These are phyloP conservation scores for Pteruthius melanotis DNA, from an alignment of 2,113 vertebrate genomes.

Conservation along the genomic window DNA sequence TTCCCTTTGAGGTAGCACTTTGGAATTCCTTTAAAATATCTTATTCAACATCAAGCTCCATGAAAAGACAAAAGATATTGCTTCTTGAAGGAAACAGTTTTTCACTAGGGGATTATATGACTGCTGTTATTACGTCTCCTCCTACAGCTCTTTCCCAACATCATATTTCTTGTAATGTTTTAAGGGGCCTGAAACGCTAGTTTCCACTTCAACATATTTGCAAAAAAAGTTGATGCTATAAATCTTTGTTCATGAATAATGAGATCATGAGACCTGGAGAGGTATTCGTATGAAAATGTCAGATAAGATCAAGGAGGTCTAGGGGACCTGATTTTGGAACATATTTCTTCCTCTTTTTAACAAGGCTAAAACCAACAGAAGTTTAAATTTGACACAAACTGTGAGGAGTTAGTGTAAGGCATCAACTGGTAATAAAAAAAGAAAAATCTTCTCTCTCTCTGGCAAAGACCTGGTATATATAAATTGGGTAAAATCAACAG, in stretches of 20 bases:
- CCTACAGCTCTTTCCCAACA: not conserved
- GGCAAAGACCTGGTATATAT: not conserved
- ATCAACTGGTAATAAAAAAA: not conserved
- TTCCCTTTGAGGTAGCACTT: slow-evolving; percentile 6
- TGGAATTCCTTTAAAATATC: slow-evolving; percentile 18
- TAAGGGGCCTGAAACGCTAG: not conserved
- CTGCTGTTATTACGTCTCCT: not conserved
- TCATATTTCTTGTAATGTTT: not conserved
- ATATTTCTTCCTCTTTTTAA: slow-evolving; percentile 24
- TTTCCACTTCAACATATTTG: slow-evolving; percentile 26
- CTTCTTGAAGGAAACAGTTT: slow-evolving; percentile 9
- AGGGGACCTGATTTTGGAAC: not conserved
- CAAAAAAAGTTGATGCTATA: not conserved
- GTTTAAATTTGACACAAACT: slow-evolving; percentile 19
- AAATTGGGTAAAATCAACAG: slow-evolving; percentile 40
- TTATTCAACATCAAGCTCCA: not conserved
- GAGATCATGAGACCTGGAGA: not conserved
- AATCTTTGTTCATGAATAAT: slow-evolving; percentile 4
- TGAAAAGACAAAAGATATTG: not conserved
- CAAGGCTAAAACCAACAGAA: slow-evolving; percentile 42
- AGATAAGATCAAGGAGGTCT: slow-evolving; percentile 47
- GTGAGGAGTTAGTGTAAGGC: not conserved
- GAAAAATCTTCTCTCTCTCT: not conserved
- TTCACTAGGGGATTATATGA: not conserved
- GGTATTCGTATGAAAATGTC: slow-evolving; percentile 20